Evolutionary conservation across 2,888 invertebrate species (phyloP), one percentile per base, ranked within the genome.

Genomic region (Plagiodera versicolora): DNA sequence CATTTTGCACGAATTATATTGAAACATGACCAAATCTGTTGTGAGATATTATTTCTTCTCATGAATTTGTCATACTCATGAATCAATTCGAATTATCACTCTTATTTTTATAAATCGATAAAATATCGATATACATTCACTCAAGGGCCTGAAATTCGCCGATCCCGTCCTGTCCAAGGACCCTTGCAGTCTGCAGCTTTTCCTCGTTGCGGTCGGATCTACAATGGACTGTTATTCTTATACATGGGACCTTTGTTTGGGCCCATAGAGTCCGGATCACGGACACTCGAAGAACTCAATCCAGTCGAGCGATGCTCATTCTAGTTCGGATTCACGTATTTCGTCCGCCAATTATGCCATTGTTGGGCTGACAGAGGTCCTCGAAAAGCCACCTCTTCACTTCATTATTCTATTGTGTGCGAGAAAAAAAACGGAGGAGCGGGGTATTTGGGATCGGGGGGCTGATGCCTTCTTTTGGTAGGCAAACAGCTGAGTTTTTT

Each of bases 251-350:
- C 35, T 46, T 61, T 61, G 60, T 61, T 56, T 52, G 53, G 56
- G 32, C 45, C 48, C 28, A 72, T 72, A 67, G 69, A 57, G 56
- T 53, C 24, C 28, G 56, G 71, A 73, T 73, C 73, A 70, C 67
- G 69, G 71, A 70, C 70, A 70, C 69, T 65, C 64, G 62, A 55
- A 52, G 49, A 48, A 65, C 39, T 67, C 54, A 66, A 55, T n/a
- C 70, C 73, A 73, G 69, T 74, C 68, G 69, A 71, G 71, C 74
- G 70, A 72, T 68, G 69, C 68, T 72, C 72, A 75, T 76, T 76
- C 75, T 39, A 74, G 74, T 73, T 66, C 71, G 67, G 70, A 72
- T 64, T 74, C 73, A 71, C 69, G 67, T 63, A 71, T 69, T 71
- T 65, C 63, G 68, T 68, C 64, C 64, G 65, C 65, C 74, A 74